Evolutionary conservation across 2,113 vertebrate genomes (phyloP).

Genomic region (Cinclus mexicanus): DNA sequence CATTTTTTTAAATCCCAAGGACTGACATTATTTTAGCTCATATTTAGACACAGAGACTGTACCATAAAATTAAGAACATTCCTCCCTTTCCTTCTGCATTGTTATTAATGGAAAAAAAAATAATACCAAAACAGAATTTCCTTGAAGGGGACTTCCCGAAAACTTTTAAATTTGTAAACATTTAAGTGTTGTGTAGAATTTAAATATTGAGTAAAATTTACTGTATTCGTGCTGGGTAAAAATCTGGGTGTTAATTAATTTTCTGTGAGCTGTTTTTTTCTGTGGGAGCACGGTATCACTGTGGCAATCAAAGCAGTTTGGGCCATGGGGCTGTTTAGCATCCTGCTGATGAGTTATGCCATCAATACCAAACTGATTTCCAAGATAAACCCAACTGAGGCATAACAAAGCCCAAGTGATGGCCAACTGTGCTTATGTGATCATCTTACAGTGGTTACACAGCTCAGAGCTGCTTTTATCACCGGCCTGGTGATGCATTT

Average conservation of each 20-base stretch:
- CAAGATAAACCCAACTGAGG: constrained; percentile 23
- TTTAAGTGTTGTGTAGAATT: not conserved
- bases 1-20: not conserved
- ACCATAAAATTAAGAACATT: not conserved
- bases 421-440: constrained; percentile 17
- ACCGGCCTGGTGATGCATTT: not conserved
- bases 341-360: constrained; percentile 34
- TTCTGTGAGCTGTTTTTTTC: not conserved
- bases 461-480: not conserved
- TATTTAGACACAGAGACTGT: not conserved
- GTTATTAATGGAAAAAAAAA: not conserved
- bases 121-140: not conserved
- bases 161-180: not conserved
- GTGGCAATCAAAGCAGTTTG: not conserved
- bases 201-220: not conserved
- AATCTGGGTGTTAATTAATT: not conserved
- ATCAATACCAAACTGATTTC: constrained; percentile 37
- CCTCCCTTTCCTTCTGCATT: not conserved
- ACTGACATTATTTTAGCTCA: not conserved
- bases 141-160: not conserved
- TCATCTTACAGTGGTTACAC: not conserved
- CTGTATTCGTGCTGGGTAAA: not conserved
- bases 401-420: constrained; percentile 23
- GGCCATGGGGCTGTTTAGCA: constrained; percentile 3
- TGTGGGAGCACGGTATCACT: not conserved